Conservation (phyloP, 1,140 invertebrate species). For the Drosophila varians region DNA sequence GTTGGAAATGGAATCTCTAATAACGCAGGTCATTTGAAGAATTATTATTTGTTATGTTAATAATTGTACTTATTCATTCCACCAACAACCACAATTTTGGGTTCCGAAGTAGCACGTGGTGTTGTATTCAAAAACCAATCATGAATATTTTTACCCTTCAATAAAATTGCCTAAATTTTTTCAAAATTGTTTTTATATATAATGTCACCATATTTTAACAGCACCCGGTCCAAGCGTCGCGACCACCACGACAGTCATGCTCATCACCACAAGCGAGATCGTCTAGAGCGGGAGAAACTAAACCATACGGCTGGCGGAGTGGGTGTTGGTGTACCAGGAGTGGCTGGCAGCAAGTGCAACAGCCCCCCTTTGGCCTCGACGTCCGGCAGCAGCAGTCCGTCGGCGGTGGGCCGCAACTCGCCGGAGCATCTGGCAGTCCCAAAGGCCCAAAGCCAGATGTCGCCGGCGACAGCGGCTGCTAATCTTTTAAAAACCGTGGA, state of each 20-base stretch:
- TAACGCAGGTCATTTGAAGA: background rate
- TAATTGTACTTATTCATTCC: background rate
- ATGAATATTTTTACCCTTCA: background rate
- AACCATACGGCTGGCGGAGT: conserved; percentile 52
- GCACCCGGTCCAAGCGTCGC: conserved; percentile 72
- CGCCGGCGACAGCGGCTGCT: conserved; percentile 42
- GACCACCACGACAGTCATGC: conserved; percentile 67
- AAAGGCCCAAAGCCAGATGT: conserved; percentile 35
- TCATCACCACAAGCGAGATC: conserved; percentile 74
- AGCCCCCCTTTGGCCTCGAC: conserved; percentile 47
- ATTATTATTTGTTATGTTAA: background rate
- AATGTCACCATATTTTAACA: conserved; percentile 5
- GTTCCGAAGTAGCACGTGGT: background rate
- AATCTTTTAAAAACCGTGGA: conserved; percentile 74
- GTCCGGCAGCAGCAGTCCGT: conserved; percentile 43
- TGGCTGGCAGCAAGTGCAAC: conserved; percentile 52
- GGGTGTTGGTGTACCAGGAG: conserved; percentile 19
- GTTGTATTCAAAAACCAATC: background rate
- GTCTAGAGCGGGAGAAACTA: conserved; percentile 61
- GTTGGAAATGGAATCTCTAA: background rate
- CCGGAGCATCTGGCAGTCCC: conserved; percentile 56
- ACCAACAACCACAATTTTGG: too few species aligned
- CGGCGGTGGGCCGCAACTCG: conserved; percentile 51
- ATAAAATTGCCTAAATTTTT: background rate
- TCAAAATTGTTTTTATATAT: background rate